Evolutionary conservation across 2,113 vertebrate species (phyloP), one percentile per base, ranked within the genome.

Genomic region (Plestiodon gilberti): DNA sequence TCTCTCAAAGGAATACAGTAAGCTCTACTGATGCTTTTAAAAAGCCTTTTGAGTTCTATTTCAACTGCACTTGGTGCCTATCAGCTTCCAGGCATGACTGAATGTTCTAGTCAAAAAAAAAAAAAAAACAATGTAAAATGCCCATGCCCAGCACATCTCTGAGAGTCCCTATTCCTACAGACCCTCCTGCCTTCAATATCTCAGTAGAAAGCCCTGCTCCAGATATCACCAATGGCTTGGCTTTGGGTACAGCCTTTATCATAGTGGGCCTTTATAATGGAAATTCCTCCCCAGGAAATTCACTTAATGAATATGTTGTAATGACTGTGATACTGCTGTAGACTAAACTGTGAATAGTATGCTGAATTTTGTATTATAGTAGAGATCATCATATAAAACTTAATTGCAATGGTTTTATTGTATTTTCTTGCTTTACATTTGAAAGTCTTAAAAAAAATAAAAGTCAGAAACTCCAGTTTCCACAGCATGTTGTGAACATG

Each of bases 1-100:
- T 87, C 62, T 59, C 59, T 48, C 30, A 4, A 83, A 61, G n/a
- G 86, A 89, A 52, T 76, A 65, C 22, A 62, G n/a, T 75, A 64
- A 90, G 89, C 92, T 83, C 67, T 52, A 61, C 38, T 14, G 74
- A 70, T 76, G 85, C 38, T 74, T 73, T 64, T 14, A 89, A 84
- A 89, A 88, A 0, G 5, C 65, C 48, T 83, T 13, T 57, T 82
- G 61, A 78, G 78, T 83, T 80, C 55, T n/a, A 59, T 23, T 59
- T 33, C 55, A 78, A 59, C 22, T 62, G 79, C 6, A 81, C 43
- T 7, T 79, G 13, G 11, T 25, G 25, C 7, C 17, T 48, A 1
- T 33, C 11, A 62, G 77, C 57, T 38, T 79, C 77, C 22, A 67
- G 62, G 30, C 78, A 64, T 62, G 25, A 81, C 43, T 67, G 64